Evolutionary conservation across 2,113 vertebrate genomes (phyloP).

Genomic region (Cyprinodon tularosa): DNA sequence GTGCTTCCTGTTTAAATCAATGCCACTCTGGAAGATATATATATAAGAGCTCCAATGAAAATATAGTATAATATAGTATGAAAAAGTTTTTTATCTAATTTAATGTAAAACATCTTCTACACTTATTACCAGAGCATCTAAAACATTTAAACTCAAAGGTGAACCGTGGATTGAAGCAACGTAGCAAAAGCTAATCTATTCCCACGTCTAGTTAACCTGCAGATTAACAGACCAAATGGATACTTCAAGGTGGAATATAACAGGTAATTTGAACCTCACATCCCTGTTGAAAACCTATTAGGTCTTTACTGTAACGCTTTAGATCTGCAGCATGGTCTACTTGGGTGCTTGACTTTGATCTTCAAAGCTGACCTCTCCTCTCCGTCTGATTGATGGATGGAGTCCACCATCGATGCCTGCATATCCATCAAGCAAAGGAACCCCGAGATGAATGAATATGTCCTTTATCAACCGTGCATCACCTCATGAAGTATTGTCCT

Average conservation of each 20-base stretch:
- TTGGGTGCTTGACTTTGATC: constrained; percentile 73
- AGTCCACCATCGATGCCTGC: constrained; percentile 64
- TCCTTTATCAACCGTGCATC: constrained; percentile 80
- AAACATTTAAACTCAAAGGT: not conserved
- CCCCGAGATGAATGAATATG: constrained; percentile 78
- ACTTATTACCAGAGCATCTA: not conserved
- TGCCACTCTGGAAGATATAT: not conserved
- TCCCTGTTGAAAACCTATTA: constrained; percentile 55
- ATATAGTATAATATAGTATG: not conserved
- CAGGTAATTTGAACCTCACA: constrained; percentile 57
- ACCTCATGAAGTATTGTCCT: constrained; percentile 77
- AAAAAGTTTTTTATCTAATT: not conserved
- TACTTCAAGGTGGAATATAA: constrained; percentile 61
- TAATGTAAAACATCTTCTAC: not conserved
- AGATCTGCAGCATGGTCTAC: constrained; percentile 33
- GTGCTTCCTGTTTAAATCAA: constrained; percentile 32
- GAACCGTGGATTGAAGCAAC: constrained; percentile 1
- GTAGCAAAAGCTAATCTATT: constrained; percentile 39
- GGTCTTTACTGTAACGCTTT: constrained; percentile 46
- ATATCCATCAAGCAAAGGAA: constrained; percentile 77
- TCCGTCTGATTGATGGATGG: constrained; percentile 73
- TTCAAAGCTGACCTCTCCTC: constrained; percentile 79
- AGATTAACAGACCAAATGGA: constrained; percentile 56
- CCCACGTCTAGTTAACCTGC: constrained; percentile 59
- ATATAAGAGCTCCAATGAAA: constrained; percentile 3